Percentiles rank a stretch among this genome's conserved stretches.
Evolutionary conservation across 2,113 vertebrate genomes (phyloP).

Genomic region (Argyrosomus japonicus): DNA sequence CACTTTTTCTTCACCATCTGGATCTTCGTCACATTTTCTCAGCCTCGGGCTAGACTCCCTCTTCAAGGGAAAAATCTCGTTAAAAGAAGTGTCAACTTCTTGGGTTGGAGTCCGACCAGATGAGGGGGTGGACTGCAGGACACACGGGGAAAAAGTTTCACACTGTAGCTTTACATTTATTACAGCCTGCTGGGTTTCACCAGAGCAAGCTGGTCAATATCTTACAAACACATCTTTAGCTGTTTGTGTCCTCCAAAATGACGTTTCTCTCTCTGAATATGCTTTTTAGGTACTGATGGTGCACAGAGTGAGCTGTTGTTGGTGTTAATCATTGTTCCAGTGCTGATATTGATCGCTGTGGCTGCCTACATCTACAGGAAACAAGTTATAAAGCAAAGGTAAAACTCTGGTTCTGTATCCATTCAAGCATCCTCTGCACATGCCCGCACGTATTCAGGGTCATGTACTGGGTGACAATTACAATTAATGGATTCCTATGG

Average conservation of each 20-base stretch:
- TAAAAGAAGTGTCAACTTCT: slow-evolving; percentile 28
- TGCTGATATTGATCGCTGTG: slow-evolving; percentile 52
- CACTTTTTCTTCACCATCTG: slow-evolving; percentile 16
- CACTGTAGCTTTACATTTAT: slow-evolving; percentile 23
- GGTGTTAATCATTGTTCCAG: slow-evolving; percentile 35
- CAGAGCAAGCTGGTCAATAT: slow-evolving; percentile 30
- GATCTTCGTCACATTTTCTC: slow-evolving; percentile 23
- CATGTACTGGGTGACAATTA: neutral
- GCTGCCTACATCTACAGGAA: slow-evolving; percentile 61
- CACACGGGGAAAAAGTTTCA: slow-evolving; percentile 30
- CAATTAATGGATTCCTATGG: neutral
- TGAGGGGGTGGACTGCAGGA: slow-evolving; percentile 3
- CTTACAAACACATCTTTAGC: slow-evolving; percentile 2
- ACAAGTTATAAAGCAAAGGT: slow-evolving; percentile 68
- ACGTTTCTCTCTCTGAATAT: slow-evolving; percentile 26
- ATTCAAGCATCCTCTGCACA: neutral
- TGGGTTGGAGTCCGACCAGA: neutral
- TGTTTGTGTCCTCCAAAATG: slow-evolving; percentile 14
- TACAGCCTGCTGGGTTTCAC: slow-evolving; percentile 17
- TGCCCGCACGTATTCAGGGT: slow-evolving; percentile 1
- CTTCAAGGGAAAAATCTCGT: slow-evolving; percentile 33
- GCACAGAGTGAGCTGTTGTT: slow-evolving; percentile 22
- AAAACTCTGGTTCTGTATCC: neutral
- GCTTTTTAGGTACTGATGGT: slow-evolving; percentile 5
- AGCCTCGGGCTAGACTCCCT: slow-evolving; percentile 32